phyloP scores from a whole-genome alignment of 2,888 invertebrate species.

The Diplolepis rosae region DNA sequence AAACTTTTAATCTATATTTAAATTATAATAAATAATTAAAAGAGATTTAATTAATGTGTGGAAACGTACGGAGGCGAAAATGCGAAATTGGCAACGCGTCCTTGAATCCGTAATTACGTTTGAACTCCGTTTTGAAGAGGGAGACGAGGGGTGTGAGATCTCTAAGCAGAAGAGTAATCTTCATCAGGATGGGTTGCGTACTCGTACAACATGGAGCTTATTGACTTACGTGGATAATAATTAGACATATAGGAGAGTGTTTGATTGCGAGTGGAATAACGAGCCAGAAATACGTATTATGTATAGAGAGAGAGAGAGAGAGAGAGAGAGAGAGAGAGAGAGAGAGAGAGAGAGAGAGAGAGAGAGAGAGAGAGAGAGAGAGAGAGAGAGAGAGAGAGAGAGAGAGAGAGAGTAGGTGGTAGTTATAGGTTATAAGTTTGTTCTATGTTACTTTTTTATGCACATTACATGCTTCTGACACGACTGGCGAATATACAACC shows the following conservation, averaged over 20 bases:
- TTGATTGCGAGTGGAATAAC: background rate
- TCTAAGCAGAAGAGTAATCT: background rate
- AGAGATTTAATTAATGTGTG: too few species aligned
- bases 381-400: too few species aligned
- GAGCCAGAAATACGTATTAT: background rate
- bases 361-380: too few species aligned
- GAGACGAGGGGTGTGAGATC: background rate
- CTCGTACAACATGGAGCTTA: background rate
- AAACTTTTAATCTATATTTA: too few species aligned
- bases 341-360: too few species aligned
- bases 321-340: too few species aligned
- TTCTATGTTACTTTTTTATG: background rate
- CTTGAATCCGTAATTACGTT: background rate
- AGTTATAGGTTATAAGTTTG: background rate
- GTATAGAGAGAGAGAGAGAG: too few species aligned
- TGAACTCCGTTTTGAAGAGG: too few species aligned
- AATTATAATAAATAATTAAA: too few species aligned
- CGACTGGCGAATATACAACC: conserved; percentile 27
- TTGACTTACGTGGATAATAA: background rate
- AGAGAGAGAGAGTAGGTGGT: too few species aligned
- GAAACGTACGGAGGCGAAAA: background rate
- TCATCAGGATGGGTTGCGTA: background rate
- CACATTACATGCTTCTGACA: background rate
- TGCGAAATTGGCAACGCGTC: background rate
- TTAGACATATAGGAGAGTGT: background rate